Conservation (phyloP, 2,113 vertebrate genomes). For the Potamarius usumacintae region DNA sequence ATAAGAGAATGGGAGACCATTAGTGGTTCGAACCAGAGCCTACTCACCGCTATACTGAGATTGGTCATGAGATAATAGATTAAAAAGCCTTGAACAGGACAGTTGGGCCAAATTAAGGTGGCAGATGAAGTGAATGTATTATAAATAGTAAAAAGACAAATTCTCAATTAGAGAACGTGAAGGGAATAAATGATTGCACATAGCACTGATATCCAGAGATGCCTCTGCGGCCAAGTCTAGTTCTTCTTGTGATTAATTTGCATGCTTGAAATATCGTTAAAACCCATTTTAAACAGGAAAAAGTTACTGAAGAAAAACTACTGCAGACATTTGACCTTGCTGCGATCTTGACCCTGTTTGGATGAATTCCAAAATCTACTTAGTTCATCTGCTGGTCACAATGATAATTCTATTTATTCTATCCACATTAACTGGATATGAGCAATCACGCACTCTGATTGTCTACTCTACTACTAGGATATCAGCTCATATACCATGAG, state of each 20-base stretch:
- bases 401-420: not conserved
- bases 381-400: not conserved
- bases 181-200: not conserved
- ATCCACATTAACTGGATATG: too few species aligned
- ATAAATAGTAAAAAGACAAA: constrained; percentile 8
- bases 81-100: not conserved
- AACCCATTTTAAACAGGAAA: not conserved
- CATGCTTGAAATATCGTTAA: not conserved
- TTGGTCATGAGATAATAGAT: not conserved
- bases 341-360: not conserved
- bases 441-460: too few species aligned
- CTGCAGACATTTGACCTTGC: not conserved
- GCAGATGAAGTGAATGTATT: not conserved
- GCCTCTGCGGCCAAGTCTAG: not conserved
- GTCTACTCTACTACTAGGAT: too few species aligned
- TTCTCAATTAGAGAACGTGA: not conserved
- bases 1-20: not conserved
- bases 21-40: constrained; percentile 2
- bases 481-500: too few species aligned
- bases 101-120: not conserved
- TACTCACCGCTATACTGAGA: not conserved
- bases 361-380: not conserved
- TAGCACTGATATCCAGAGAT: not conserved
- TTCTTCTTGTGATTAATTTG: not conserved
- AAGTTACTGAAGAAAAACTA: not conserved